Base-by-base conservation (phyloP, 1,140 invertebrate species). In the Pseudomyrmex sp. region DNA sequence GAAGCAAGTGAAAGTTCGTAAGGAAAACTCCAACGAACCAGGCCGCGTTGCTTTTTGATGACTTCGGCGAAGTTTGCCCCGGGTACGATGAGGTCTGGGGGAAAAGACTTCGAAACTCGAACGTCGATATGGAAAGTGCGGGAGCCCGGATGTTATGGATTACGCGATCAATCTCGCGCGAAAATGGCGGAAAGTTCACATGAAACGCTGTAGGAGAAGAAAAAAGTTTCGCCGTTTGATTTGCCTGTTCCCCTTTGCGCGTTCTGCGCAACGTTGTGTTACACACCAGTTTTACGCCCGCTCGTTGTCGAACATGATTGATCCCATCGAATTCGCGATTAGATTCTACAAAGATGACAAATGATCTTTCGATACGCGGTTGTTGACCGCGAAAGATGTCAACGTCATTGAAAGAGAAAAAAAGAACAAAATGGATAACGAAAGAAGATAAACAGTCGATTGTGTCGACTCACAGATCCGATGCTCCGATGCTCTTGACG, bases 1-100 rank as follows among this genome's bases (percentile, higher is more conserved):
- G 79, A 56, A 72, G 73, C 62, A 79, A 89, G 87, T 89, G 87
- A 89, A 89, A 89, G 87, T 88, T 88, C 48, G 56, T 35, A 80
- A 83, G 84, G 86, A 89, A 89, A 89, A 89, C 77, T 88, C 77
- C 65, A 85, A 88, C 86, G 87, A 87, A 87, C 83, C 87, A 56
- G 83, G 84, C 84, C 84, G 79, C 79, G 84, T 85, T 88, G 69
- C 80, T 89, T 88, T 86, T 86, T 89, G 84, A 89, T 89, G 88
- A 89, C 87, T 88, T 84, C 72, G 69, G 66, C 59, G 62, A 84
- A 86, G 62, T 89, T 86, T 54, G 58, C 73, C 66, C n/a, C 61
- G 48, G 58, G 23, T 35, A 74, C 76, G 87, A 88, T 82, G 88
- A 86, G 87, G 75, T 82, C 70, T 82, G 68, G 72, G 72, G 85